Evolutionary conservation across 2,797 vertebrate genomes (phyloP).

Genomic region (Choloepus didactylus): DNA sequence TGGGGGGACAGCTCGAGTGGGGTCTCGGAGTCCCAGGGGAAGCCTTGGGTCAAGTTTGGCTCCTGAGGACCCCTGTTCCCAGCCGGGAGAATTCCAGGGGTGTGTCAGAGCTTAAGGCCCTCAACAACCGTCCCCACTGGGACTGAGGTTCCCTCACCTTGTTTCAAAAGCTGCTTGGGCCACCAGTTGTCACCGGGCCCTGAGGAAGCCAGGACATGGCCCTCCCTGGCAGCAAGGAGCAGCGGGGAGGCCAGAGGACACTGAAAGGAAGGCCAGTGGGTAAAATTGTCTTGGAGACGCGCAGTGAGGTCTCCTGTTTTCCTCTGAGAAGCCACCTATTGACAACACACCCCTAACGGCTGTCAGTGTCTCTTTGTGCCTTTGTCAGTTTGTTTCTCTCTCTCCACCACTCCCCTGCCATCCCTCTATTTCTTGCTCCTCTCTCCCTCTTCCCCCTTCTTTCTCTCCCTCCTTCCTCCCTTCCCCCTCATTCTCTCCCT

Average conservation of each 20-base stretch:
- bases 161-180: not conserved
- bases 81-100: not conserved
- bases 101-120: not conserved
- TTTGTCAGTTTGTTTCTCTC: too few species aligned
- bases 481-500: not conserved
- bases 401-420: too few species aligned
- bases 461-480: too few species aligned
- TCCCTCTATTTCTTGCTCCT: not conserved
- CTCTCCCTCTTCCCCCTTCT: not conserved
- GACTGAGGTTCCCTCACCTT: not conserved
- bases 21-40: not conserved
- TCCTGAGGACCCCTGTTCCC: slow-evolving; percentile 4
- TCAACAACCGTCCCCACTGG: not conserved
- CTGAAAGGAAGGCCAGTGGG: not conserved
- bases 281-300: not conserved
- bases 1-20: too few species aligned
- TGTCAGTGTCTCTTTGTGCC: not conserved
- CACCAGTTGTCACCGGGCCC: fast-evolving
- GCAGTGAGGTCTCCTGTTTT: not conserved
- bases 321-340: not conserved
- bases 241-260: not conserved
- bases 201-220: not conserved
- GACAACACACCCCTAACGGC: not conserved
- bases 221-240: not conserved
- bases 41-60: not conserved